These are phyloP conservation scores for Muricea muricata DNA, from an alignment of 92 coral and sea anemone genomes.

Conservation along the genomic window DNA sequence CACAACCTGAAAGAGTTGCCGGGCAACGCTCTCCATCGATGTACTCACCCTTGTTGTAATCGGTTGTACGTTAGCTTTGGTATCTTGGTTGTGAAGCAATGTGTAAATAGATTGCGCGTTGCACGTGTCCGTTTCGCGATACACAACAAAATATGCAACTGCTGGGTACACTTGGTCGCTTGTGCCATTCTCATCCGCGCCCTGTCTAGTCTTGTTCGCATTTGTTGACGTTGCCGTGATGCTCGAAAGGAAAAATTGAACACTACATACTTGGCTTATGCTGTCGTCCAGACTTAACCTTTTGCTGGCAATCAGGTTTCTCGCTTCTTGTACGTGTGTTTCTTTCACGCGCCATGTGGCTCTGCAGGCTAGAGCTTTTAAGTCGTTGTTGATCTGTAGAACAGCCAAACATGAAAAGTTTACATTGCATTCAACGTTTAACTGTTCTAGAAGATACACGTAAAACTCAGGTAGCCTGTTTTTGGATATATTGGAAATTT, in stretches of 20 bases:
- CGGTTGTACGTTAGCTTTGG: background rate
- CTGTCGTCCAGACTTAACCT: background rate
- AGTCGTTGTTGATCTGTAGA: background rate
- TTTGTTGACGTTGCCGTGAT: background rate
- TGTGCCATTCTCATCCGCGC: background rate
- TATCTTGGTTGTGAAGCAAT: background rate
- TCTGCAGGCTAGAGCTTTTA: background rate
- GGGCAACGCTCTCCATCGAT: background rate
- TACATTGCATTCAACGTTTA: too few species aligned
- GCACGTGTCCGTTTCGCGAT: background rate
- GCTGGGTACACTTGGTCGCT: too few species aligned
- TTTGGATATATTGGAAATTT: too few species aligned
- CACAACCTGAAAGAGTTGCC: slow-evolving; percentile 8
- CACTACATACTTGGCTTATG: background rate
- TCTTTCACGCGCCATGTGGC: background rate
- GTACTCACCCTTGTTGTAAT: background rate
- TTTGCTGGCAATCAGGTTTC: background rate
- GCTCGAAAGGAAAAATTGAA: background rate
- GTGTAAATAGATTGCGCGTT: background rate
- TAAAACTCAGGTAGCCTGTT: too few species aligned
- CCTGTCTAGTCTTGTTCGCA: background rate
- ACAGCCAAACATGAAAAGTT: too few species aligned
- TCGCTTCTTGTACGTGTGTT: background rate
- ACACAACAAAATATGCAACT: background rate
- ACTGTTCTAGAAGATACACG: too few species aligned